phyloP scores from a whole-genome alignment of 1,140 invertebrate genomes.

The Oryctes rhinoceros region DNA sequence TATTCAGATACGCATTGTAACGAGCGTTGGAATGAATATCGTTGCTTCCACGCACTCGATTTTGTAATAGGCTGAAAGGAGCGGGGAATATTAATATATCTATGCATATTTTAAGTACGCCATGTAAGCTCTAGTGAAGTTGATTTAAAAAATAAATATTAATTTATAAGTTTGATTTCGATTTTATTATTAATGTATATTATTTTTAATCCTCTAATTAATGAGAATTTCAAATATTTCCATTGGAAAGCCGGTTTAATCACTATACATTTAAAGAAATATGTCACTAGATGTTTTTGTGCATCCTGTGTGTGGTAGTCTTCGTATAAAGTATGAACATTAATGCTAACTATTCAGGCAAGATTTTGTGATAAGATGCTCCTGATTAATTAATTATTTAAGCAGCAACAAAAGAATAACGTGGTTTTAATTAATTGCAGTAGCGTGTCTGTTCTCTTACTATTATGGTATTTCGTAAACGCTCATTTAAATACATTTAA shows the following conservation, averaged over 20 bases:
- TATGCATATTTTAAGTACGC: conserved; percentile 12
- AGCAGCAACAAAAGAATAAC: background rate
- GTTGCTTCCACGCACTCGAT: conserved; percentile 26
- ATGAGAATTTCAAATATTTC: too few relatives aligned
- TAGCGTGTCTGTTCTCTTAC: background rate
- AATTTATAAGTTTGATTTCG: too few relatives aligned
- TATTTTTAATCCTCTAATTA: too few relatives aligned
- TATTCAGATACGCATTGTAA: conserved; percentile 14
- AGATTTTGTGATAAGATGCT: background rate
- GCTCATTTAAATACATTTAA: conserved; percentile 28
- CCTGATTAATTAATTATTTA: background rate
- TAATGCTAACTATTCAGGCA: background rate
- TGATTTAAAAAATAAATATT: too few relatives aligned
- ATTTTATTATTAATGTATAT: too few relatives aligned
- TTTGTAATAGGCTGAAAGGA: background rate
- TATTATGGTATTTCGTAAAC: conserved; percentile 24
- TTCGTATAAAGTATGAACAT: background rate
- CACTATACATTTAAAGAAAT: too few relatives aligned
- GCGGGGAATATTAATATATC: background rate
- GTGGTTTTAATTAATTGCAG: conserved; percentile 25
- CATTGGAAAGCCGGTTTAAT: too few relatives aligned
- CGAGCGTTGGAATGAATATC: conserved; percentile 7
- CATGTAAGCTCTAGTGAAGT: too few relatives aligned
- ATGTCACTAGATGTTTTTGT: too few relatives aligned
- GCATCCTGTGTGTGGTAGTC: background rate